Percentiles rank a stretch among this genome's conserved stretches.
phyloP scores from a whole-genome alignment of 2,113 vertebrate species.

The Labrus mixtus region DNA sequence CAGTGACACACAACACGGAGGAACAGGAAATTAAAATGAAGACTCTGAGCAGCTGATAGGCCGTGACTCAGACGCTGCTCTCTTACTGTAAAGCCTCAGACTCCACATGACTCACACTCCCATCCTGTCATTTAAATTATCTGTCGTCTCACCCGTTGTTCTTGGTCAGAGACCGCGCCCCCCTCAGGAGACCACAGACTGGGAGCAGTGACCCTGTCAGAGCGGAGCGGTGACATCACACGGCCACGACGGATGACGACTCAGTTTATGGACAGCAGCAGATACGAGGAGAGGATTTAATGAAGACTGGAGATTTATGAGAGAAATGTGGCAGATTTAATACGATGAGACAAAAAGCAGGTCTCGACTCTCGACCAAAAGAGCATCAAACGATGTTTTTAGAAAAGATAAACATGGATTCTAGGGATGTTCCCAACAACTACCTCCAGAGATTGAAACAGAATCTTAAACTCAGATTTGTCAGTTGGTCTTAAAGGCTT shows the following conservation, averaged over 20 bases:
- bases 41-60: background rate
- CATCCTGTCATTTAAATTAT: background rate
- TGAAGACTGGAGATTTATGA: no score
- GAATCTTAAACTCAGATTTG: no score
- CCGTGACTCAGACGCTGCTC: background rate
- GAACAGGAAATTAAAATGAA: conserved; percentile 19
- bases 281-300: no score
- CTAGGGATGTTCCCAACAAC: no score
- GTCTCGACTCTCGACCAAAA: no score
- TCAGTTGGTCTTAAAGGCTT: no score
- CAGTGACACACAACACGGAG: background rate
- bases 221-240: conserved; percentile 3
- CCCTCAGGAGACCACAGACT: background rate
- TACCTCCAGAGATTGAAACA: no score
- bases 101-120: conserved; percentile 4
- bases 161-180: background rate
- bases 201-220: background rate
- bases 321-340: no score
- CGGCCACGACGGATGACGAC: conserved; percentile 17
- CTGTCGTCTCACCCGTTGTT: conserved; percentile 14
- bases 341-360: no score
- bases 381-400: no score
- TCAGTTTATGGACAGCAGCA: conserved; percentile 8
- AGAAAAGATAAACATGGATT: no score
- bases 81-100: background rate